Conservation (phyloP, 2,888 invertebrate species). For the Mayetiola destructor region DNA sequence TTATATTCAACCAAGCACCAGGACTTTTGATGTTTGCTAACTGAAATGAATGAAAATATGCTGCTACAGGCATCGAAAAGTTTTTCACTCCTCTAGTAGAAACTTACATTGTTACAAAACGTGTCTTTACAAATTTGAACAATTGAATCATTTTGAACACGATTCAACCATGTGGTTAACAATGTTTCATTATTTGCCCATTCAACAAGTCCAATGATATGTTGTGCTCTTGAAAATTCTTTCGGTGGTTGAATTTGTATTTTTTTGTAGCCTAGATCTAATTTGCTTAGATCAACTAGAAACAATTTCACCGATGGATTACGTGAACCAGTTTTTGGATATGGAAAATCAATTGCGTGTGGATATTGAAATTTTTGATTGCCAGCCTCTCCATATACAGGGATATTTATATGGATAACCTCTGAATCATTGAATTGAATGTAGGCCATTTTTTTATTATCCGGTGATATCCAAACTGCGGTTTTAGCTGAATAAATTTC, state of each 20-base stretch:
- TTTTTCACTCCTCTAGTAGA: too few species aligned
- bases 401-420: constrained; percentile 60
- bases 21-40: too few species aligned
- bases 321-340: constrained; percentile 59
- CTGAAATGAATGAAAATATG: too few species aligned
- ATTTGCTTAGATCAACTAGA: constrained; percentile 39
- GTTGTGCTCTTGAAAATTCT: constrained; percentile 28
- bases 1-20: constrained; percentile 71
- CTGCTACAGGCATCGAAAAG: too few species aligned
- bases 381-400: constrained; percentile 66
- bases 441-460: constrained; percentile 64
- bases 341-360: constrained; percentile 53
- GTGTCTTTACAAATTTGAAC: constrained; percentile 48
- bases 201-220: constrained; percentile 47
- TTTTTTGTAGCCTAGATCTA: constrained; percentile 21
- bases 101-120: constrained; percentile 10
- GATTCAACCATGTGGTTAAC: constrained; percentile 74
- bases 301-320: constrained; percentile 52
- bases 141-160: constrained; percentile 65
- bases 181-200: constrained; percentile 60
- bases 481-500: constrained; percentile 72
- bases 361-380: constrained; percentile 64
- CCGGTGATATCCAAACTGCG: constrained; percentile 81
- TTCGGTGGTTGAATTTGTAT: constrained; percentile 26
- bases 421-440: constrained; percentile 63